Percentiles rank a stretch among this genome's conserved stretches.
phyloP scores from a whole-genome alignment of 2,797 vertebrate genomes.

The Falco peregrinus region DNA sequence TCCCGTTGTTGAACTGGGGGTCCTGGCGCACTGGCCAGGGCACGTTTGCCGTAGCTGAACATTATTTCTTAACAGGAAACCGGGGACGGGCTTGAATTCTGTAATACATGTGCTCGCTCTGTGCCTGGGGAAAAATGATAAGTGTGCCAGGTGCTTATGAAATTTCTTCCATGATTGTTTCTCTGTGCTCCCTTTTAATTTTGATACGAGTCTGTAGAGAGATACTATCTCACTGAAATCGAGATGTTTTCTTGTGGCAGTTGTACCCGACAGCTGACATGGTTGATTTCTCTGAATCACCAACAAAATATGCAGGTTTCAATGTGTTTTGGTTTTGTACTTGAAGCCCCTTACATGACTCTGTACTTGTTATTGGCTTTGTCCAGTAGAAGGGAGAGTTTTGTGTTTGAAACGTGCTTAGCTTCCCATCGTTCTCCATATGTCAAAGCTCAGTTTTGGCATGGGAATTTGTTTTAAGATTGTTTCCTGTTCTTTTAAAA shows the following conservation, averaged over 20 bases:
- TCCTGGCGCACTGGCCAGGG: fast-evolving
- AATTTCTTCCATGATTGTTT: constrained; percentile 40
- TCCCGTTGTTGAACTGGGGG: background rate
- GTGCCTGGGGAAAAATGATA: constrained; percentile 43
- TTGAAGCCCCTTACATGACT: background rate
- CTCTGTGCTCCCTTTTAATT: constrained; percentile 33
- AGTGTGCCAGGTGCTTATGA: constrained; percentile 26
- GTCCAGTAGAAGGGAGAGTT: background rate
- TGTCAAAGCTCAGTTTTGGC: constrained; percentile 14
- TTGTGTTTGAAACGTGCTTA: background rate
- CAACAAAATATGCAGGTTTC: background rate
- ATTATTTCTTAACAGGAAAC: constrained; percentile 14
- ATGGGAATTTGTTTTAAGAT: constrained; percentile 27
- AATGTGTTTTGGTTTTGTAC: background rate
- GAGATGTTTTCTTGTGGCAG: constrained; percentile 36
- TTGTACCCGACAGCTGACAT: constrained; percentile 11
- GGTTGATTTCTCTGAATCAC: constrained; percentile 17
- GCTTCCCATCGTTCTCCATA: background rate
- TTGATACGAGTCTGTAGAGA: constrained; percentile 37
- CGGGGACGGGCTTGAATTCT: background rate
- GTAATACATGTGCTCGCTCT: background rate
- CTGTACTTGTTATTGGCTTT: background rate
- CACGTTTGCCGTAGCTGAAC: background rate
- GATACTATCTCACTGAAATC: constrained; percentile 28
- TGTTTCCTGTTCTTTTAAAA: constrained; percentile 22